A percentile compares a stretch with the other conserved stretches of the same genome.
Evolutionary conservation across 2,888 invertebrate species (phyloP).

Genomic region (Drosophila nigricruria): DNA sequence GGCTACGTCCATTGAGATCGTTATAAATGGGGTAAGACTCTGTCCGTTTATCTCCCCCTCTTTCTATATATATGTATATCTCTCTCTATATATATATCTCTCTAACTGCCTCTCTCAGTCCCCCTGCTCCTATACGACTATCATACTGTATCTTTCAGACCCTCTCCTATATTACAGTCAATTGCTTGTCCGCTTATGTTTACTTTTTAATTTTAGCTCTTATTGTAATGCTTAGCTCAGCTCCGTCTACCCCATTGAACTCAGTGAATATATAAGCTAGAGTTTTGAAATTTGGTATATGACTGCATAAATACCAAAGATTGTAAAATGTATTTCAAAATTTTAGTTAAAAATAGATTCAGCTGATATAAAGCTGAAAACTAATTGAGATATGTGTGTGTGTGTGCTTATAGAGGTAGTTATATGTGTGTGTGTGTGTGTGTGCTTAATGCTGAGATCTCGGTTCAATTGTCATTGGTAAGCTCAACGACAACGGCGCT

Average conservation of each 20-base stretch:
- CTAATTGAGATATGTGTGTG: background rate
- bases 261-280: background rate
- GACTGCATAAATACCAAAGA: background rate
- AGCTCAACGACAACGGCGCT: slow-evolving; percentile 82
- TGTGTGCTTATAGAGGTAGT: background rate
- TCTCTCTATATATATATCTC: no score
- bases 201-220: background rate
- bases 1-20: no score
- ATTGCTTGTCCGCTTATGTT: background rate
- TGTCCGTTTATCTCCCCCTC: no score
- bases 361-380: background rate
- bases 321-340: background rate
- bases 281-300: background rate
- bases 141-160: background rate
- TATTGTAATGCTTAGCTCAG: background rate
- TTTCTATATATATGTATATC: no score
- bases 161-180: background rate
- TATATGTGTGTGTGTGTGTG: background rate
- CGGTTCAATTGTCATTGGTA: slow-evolving; percentile 5
- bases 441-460: background rate
- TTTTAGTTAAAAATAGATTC: background rate
- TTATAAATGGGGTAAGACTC: no score
- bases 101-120: no score
- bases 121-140: background rate
- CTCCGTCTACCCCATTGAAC: background rate